A percentile compares a stretch with the other conserved stretches of the same genome.
These are phyloP conservation scores for Archegozetes longisetosus DNA, from an alignment of 1,140 invertebrate genomes.

Conservation along the genomic window DNA sequence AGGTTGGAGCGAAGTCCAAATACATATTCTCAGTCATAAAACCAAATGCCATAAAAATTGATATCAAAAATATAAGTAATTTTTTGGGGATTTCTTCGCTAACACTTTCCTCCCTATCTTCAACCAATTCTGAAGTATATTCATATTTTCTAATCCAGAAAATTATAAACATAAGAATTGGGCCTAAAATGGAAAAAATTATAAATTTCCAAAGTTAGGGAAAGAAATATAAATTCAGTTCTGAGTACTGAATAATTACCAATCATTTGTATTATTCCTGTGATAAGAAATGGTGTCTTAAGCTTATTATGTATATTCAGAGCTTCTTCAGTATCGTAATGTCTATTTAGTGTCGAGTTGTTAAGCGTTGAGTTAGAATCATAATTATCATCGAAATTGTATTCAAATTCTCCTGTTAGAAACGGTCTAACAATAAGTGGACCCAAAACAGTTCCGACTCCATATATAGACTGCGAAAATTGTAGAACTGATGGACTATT, in stretches of 20 bases:
- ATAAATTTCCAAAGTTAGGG: not conserved
- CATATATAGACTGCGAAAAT: conserved; percentile 11
- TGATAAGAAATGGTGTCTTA: not conserved
- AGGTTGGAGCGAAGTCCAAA: not conserved
- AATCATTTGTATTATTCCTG: not conserved
- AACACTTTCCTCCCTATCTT: not conserved
- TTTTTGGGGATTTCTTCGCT: not conserved
- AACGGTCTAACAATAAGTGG: conserved; percentile 15
- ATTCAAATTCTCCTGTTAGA: not conserved
- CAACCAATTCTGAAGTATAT: not conserved
- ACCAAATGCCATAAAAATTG: not conserved
- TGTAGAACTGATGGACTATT: conserved; percentile 7
- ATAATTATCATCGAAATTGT: too few relatives aligned
- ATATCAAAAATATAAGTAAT: not conserved
- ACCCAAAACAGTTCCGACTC: conserved; percentile 8
- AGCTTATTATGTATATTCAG: not conserved
- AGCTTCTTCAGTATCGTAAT: not conserved
- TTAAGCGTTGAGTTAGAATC: not conserved
- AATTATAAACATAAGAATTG: not conserved
- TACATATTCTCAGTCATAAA: not conserved
- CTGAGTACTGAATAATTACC: not conserved
- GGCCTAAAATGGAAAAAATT: not conserved
- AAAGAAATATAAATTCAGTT: not conserved
- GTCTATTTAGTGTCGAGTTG: not conserved
- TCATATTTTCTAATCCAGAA: not conserved